A percentile compares a stretch with the other conserved stretches of the same genome.
Evolutionary conservation across 2,888 invertebrate species (phyloP).

Genomic region (Drosophila leonis): DNA sequence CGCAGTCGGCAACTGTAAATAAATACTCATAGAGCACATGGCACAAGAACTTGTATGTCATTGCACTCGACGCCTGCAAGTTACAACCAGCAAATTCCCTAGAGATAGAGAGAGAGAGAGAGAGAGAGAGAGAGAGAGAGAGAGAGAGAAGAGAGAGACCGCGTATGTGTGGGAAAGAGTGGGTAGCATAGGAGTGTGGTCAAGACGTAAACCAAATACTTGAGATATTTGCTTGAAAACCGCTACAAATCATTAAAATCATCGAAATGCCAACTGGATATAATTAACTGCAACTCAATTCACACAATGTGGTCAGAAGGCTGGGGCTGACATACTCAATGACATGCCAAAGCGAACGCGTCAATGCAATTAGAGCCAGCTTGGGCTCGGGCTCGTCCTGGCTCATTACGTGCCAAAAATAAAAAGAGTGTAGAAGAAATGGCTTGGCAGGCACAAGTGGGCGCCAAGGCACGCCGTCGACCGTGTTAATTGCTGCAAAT

Average conservation of each 20-base stretch:
- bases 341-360: constrained; percentile 63
- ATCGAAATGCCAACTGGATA: constrained; percentile 68
- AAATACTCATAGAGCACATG: constrained; percentile 79
- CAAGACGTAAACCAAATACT: constrained; percentile 50
- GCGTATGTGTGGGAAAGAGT: background rate
- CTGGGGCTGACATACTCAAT: constrained; percentile 32
- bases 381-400: constrained; percentile 59
- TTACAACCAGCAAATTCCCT: constrained; percentile 6
- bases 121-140: background rate
- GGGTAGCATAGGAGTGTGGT: constrained; percentile 22
- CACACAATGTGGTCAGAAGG: constrained; percentile 16
- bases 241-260: constrained; percentile 79
- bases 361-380: constrained; percentile 77
- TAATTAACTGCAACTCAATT: constrained; percentile 81
- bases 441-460: constrained; percentile 67
- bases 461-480: constrained; percentile 78
- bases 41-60: constrained; percentile 77
- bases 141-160: no score
- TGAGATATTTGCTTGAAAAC: constrained; percentile 58
- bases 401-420: constrained; percentile 76
- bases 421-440: constrained; percentile 14
- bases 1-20: constrained; percentile 76
- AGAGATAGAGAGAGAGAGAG: no score
- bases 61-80: constrained; percentile 67
- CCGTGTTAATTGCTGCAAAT: constrained; percentile 80